Evolutionary conservation across 2,797 vertebrate species (phyloP).

Genomic region (Channa striata): DNA sequence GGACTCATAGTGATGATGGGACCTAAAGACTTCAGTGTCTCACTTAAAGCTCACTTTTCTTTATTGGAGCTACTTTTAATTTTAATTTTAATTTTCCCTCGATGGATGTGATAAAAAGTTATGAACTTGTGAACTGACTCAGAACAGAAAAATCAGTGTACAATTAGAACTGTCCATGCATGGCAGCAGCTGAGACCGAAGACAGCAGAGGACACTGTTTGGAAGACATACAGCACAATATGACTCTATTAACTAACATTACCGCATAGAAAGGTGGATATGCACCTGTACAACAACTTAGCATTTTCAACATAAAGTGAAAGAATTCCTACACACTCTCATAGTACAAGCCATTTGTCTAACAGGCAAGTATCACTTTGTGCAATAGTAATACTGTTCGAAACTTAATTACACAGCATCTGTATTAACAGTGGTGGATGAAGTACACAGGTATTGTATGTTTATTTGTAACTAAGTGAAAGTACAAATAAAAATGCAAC

Average conservation of each 20-base stretch:
- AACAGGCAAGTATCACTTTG: not conserved
- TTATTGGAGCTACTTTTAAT: no score
- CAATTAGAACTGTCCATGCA: conserved; percentile 29
- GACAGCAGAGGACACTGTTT: not conserved
- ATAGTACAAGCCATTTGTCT: not conserved
- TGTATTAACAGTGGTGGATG: no score
- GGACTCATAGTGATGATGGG: conserved; percentile 30
- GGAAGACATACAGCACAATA: not conserved
- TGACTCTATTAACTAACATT: not conserved
- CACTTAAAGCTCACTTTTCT: not conserved
- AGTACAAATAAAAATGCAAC: no score
- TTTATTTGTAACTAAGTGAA: no score
- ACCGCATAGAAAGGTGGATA: conserved; percentile 1
- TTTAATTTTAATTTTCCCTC: not conserved
- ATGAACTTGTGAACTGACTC: not conserved
- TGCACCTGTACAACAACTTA: no score
- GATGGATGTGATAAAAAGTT: not conserved
- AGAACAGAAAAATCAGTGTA: not conserved
- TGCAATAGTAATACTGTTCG: not conserved
- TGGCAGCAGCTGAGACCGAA: conserved; percentile 11
- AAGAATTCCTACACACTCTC: conserved; percentile 6
- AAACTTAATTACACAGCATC: not conserved
- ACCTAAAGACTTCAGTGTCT: conserved; percentile 13
- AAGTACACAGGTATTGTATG: no score
- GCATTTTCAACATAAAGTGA: no score